A percentile compares a stretch with the other conserved stretches of the same genome.
phyloP scores from a whole-genome alignment of 2,888 invertebrate species.

The Bursaphelenchus okinawaensis region DNA sequence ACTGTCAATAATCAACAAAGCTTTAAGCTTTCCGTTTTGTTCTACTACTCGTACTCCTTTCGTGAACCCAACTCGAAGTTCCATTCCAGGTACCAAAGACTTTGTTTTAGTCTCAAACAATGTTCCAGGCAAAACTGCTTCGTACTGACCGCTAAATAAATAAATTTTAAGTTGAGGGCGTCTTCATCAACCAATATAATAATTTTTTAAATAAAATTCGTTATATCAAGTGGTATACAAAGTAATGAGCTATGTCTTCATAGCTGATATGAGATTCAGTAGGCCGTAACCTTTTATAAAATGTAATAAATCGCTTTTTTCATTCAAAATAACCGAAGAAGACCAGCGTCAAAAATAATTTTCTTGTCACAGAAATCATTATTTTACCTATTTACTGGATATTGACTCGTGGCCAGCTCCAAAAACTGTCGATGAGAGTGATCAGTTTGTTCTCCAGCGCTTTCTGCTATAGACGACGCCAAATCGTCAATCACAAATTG shows the following conservation, averaged over 20 bases:
- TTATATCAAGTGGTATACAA: too few relatives aligned
- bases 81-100: not conserved
- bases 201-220: too few relatives aligned
- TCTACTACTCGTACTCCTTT: not conserved
- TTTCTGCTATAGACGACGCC: not conserved
- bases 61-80: not conserved
- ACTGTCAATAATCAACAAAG: not conserved
- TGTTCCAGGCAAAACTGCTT: not conserved
- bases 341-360: too few relatives aligned
- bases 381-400: slow-evolving; percentile 2
- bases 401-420: slow-evolving; percentile 12
- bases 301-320: too few relatives aligned
- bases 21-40: not conserved
- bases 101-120: not conserved
- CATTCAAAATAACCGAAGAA: too few relatives aligned
- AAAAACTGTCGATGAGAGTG: slow-evolving; percentile 12
- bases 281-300: too few relatives aligned
- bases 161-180: not conserved
- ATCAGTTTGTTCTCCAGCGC: not conserved
- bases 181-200: not conserved
- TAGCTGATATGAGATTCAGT: too few relatives aligned
- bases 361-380: too few relatives aligned
- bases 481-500: not conserved
- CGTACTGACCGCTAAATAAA: not conserved
- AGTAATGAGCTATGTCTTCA: too few relatives aligned